Base-by-base conservation (phyloP, 1,140 invertebrate species). In the Tetramorium simillimum region DNA sequence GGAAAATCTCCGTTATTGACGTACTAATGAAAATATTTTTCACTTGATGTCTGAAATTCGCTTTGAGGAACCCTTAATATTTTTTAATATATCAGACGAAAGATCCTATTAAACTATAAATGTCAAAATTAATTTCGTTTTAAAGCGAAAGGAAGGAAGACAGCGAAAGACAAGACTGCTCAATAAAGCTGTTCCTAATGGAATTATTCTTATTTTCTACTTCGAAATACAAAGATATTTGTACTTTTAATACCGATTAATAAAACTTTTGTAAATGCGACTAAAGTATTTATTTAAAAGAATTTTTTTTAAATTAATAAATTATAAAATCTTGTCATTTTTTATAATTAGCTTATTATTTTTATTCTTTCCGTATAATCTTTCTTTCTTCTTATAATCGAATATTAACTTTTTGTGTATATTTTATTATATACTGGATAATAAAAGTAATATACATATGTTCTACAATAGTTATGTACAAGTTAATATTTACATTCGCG, bases 201-300 rank as follows among this genome's bases (percentile, higher is more conserved):
- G 14, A 67, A 67, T 80, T 51, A 67, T 37, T 78, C 14, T 21
- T 67, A 51, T 67, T 49, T 80, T 16, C 33, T 33, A 33, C 33
- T 33, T 33, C 4, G 4, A 24, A 40, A 51, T 80, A 14, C 5
- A 80, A 53, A 53, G 40, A 51, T 37, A 4, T 75, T 75, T 21
- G 6, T 9, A 9, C 63, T 63, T 63, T 77, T 77, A 37, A 77
- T 28, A 16, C 10, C 12, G 24, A 77, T 63, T 33, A n/a, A 21
- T 3, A 28, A 65, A 62, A 16, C 10, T 14, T 40, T 14, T 56
- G 18, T 7, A 60, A 40, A 24, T 43, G 21, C 16, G 2, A 43
- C 9, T 76, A 16, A 21, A 76, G 0, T 18, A 5, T 58, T 40
- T 40, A 40, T 75, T 75, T 56, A 4, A 24, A 16, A 3, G 16